Evolutionary conservation across 2,888 invertebrate genomes (phyloP).

Genomic region (Sabatieria punctata): DNA sequence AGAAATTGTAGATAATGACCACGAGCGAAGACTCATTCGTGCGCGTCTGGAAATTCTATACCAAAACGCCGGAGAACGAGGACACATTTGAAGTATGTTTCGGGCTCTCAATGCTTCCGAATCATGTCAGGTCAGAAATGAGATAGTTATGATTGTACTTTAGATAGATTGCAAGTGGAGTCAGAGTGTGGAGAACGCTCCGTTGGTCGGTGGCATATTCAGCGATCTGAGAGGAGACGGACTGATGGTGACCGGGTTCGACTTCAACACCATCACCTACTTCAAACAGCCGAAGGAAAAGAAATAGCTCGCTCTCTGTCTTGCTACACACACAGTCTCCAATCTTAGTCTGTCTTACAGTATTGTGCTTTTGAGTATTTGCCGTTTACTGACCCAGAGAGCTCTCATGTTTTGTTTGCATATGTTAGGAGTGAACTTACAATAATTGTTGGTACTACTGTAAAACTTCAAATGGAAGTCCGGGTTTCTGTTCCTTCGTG

Average conservation of each 20-base stretch:
- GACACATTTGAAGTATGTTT: not conserved
- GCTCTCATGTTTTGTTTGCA: too few species aligned
- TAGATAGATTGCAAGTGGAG: slow-evolving; percentile 5
- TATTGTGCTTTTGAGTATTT: too few species aligned
- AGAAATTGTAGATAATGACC: slow-evolving; percentile 2
- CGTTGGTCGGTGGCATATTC: slow-evolving; percentile 5
- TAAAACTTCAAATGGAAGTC: too few species aligned
- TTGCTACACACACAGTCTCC: too few species aligned
- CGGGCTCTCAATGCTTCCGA: not conserved
- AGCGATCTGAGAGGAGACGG: not conserved
- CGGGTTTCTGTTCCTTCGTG: too few species aligned
- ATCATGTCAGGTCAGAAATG: not conserved
- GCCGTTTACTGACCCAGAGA: too few species aligned
- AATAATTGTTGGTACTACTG: too few species aligned
- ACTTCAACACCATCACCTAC: slow-evolving; percentile 5
- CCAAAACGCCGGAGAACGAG: not conserved
- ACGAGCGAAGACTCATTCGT: slow-evolving; percentile 10
- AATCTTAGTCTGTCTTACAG: too few species aligned
- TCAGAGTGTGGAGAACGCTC: slow-evolving; percentile 2
- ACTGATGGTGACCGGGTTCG: slow-evolving; percentile 5
- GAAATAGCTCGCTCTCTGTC: too few species aligned
- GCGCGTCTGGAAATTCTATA: slow-evolving; percentile 6
- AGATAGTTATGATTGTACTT: slow-evolving; percentile 1
- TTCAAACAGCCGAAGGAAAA: too few species aligned
- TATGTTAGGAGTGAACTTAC: too few species aligned